A percentile compares a stretch with the other conserved stretches of the same genome.
phyloP scores from a whole-genome alignment of 2,113 vertebrate species.

The Sminthopsis crassicaudata region DNA sequence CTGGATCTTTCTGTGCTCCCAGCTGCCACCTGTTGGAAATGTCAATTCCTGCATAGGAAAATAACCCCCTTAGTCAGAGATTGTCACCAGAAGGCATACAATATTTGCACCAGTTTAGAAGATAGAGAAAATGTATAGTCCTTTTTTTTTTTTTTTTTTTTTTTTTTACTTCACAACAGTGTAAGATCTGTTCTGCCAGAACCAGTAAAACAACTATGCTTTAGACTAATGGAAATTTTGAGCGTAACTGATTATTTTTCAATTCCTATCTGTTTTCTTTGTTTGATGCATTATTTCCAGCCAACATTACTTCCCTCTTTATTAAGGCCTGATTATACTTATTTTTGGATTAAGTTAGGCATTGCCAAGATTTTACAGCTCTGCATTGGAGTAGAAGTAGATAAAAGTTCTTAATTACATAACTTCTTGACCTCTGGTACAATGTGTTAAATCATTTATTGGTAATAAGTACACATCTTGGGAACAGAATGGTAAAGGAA shows the following conservation, averaged over 20 bases:
- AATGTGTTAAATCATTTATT: neutral
- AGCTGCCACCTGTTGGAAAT: constrained; percentile 4
- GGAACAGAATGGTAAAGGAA: neutral
- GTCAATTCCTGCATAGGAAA: neutral
- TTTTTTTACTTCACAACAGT: neutral
- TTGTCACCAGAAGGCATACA: neutral
- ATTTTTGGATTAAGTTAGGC: neutral
- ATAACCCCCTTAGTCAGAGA: neutral
- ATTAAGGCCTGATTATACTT: neutral
- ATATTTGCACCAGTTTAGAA: neutral
- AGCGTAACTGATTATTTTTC: neutral
- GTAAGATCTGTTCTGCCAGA: neutral
- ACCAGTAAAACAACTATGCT: neutral
- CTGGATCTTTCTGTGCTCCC: neutral
- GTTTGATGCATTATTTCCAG: neutral
- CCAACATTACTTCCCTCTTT: neutral
- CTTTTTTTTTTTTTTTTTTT: neutral
- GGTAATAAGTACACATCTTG: neutral
- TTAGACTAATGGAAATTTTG: neutral
- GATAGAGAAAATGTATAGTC: neutral
- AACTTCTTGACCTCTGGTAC: neutral
- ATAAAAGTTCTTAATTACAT: neutral
- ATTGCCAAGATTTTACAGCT: neutral
- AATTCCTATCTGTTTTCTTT: neutral
- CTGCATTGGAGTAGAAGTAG: neutral